These are phyloP conservation scores for Daboia siamensis DNA, from an alignment of 2,113 vertebrate genomes.

Conservation along the genomic window DNA sequence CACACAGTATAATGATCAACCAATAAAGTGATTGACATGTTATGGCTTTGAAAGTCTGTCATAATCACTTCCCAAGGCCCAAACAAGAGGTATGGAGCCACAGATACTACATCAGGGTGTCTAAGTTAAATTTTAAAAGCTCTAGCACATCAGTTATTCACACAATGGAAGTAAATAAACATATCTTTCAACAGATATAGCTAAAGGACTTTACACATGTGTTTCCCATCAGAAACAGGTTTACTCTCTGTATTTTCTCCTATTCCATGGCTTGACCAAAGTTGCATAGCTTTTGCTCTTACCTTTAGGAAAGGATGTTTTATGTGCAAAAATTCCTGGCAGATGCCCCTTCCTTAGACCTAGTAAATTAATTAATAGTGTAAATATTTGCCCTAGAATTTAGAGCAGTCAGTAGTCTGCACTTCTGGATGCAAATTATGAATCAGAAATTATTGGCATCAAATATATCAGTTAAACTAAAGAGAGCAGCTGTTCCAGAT, in stretches of 20 bases:
- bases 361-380: background rate
- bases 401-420: background rate
- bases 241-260: background rate
- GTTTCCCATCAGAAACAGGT: background rate
- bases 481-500: background rate
- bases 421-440: background rate
- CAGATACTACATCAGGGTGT: background rate
- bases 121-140: background rate
- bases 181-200: background rate
- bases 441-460: background rate
- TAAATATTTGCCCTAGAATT: constrained; percentile 1
- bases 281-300: background rate
- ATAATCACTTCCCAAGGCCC: background rate
- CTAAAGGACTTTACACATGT: background rate
- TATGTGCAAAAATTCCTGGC: background rate
- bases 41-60: background rate
- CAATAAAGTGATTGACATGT: background rate
- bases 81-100: background rate
- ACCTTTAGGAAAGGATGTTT: background rate
- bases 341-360: background rate
- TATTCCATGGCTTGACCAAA: background rate
- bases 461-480: background rate
- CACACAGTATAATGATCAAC: background rate
- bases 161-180: background rate
- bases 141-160: background rate